Conservation (phyloP, 53 echinoderm and acorn worm genomes). For the Holothuria scabra region DNA sequence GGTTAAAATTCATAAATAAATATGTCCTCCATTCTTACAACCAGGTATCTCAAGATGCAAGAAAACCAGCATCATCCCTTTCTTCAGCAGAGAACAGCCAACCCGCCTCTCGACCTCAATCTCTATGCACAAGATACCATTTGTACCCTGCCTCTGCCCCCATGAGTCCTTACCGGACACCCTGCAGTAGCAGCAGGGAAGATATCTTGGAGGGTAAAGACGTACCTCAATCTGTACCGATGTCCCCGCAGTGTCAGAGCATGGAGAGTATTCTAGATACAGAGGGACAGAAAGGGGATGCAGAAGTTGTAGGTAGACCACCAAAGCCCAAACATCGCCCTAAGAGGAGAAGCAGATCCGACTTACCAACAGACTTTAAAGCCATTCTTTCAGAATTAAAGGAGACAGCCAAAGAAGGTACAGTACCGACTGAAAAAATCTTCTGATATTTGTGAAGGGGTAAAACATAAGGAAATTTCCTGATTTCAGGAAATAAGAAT, state of each 20-base stretch:
- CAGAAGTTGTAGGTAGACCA: slow-evolving; percentile 55
- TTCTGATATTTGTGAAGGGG: too few species aligned
- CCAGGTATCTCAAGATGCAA: slow-evolving; percentile 10
- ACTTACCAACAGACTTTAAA: slow-evolving; percentile 25
- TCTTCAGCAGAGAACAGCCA: slow-evolving; percentile 1
- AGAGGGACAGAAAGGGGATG: slow-evolving; percentile 16
- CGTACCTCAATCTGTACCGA: neutral
- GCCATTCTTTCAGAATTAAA: slow-evolving; percentile 25
- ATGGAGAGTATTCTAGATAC: slow-evolving; percentile 26
- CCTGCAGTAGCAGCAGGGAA: slow-evolving; percentile 36
- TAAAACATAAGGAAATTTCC: too few species aligned
- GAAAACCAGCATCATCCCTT: slow-evolving; percentile 3
- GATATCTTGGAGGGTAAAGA: slow-evolving; percentile 28
- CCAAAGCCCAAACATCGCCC: slow-evolving; percentile 90
- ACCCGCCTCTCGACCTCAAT: slow-evolving; percentile 18
- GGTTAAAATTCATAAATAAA: too few species aligned
- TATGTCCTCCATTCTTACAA: too few species aligned
- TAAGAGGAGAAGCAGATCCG: slow-evolving; percentile 42
- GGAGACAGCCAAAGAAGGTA: slow-evolving; percentile 23
- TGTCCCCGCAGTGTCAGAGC: slow-evolving; percentile 19
- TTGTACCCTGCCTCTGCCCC: slow-evolving; percentile 40
- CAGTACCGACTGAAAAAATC: too few species aligned
- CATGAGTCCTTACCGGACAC: slow-evolving; percentile 39
- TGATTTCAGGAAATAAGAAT: too few species aligned
- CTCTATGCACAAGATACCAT: slow-evolving; percentile 11